A percentile compares a stretch with the other conserved stretches of the same genome.
These are phyloP conservation scores for Acrocyrtus sp. DNA, from an alignment of 2,888 invertebrate species.

Conservation along the genomic window DNA sequence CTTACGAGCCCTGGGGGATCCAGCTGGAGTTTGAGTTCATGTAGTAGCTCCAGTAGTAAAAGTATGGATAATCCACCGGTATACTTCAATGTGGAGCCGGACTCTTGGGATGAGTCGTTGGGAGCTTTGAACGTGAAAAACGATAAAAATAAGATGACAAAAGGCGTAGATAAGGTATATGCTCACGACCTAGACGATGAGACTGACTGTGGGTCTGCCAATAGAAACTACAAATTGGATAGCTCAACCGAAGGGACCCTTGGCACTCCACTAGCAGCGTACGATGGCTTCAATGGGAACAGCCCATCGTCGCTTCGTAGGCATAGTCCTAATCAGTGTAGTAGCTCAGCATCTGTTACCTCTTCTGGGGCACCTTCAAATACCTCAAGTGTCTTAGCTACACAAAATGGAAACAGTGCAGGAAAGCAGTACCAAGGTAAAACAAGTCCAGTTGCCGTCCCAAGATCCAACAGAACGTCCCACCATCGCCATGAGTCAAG, in stretches of 20 bases:
- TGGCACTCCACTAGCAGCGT: slow-evolving; percentile 5
- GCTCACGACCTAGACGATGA: slow-evolving; percentile 41
- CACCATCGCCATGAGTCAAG: slow-evolving; percentile 71
- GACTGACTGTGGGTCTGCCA: slow-evolving; percentile 40
- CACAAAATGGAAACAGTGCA: slow-evolving; percentile 19
- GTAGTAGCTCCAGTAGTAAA: slow-evolving; percentile 71
- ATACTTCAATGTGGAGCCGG: slow-evolving; percentile 65
- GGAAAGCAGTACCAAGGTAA: slow-evolving; percentile 64
- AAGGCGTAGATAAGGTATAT: slow-evolving; percentile 30
- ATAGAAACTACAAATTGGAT: slow-evolving; percentile 25
- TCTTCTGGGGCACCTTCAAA: neutral
- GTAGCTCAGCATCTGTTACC: slow-evolving; percentile 12
- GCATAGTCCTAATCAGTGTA: slow-evolving; percentile 32
- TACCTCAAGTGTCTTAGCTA: slow-evolving; percentile 10
- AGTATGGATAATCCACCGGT: slow-evolving; percentile 69
- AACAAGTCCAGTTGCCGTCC: slow-evolving; percentile 76
- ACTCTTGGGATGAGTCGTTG: slow-evolving; percentile 61
- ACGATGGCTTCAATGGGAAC: slow-evolving; percentile 22
- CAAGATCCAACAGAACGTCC: slow-evolving; percentile 67
- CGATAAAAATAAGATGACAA: slow-evolving; percentile 13
- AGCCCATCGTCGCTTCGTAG: slow-evolving; percentile 26
- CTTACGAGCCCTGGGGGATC: slow-evolving; percentile 67
- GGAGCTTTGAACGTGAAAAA: slow-evolving; percentile 45
- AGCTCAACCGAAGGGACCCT: slow-evolving; percentile 13
- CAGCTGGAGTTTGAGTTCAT: slow-evolving; percentile 73